These are phyloP conservation scores for Lathronympha strigana DNA, from an alignment of 2,888 invertebrate genomes.

Conservation along the genomic window DNA sequence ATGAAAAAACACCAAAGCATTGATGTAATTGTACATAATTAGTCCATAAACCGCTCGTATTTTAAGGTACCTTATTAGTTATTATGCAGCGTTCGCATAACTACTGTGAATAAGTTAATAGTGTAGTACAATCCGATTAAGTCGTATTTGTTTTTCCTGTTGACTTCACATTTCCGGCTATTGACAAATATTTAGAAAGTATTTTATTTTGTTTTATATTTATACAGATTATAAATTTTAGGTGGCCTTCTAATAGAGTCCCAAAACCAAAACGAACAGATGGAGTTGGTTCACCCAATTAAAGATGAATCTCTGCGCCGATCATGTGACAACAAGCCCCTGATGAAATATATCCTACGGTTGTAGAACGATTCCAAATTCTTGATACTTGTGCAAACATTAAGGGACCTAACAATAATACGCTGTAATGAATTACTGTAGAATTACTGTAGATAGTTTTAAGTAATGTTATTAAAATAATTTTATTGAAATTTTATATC, in stretches of 20 bases:
- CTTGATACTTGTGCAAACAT: slow-evolving; percentile 57
- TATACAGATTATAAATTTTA: slow-evolving; percentile 41
- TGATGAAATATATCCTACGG: slow-evolving; percentile 73
- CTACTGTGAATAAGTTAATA: too few species aligned
- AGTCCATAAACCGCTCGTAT: too few species aligned
- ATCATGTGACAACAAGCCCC: slow-evolving; percentile 77
- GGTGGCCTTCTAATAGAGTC: slow-evolving; percentile 57
- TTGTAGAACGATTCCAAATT: slow-evolving; percentile 47
- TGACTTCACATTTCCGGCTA: background rate
- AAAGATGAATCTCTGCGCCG: slow-evolving; percentile 77
- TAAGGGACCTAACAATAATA: background rate
- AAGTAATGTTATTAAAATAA: too few species aligned
- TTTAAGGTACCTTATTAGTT: too few species aligned
- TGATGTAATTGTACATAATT: too few species aligned
- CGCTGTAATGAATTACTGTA: too few species aligned
- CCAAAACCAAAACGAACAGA: slow-evolving; percentile 57
- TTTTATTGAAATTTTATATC: too few species aligned
- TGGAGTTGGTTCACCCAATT: slow-evolving; percentile 72
- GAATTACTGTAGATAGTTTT: too few species aligned
- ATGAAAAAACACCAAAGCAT: too few species aligned
- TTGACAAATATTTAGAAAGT: background rate
- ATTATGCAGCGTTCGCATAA: too few species aligned
- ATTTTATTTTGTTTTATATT: slow-evolving; percentile 41
- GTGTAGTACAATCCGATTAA: too few species aligned
- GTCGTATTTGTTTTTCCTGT: background rate